These are phyloP conservation scores for Halictus quadricinctus DNA, from an alignment of 2,888 invertebrate species.

Conservation along the genomic window DNA sequence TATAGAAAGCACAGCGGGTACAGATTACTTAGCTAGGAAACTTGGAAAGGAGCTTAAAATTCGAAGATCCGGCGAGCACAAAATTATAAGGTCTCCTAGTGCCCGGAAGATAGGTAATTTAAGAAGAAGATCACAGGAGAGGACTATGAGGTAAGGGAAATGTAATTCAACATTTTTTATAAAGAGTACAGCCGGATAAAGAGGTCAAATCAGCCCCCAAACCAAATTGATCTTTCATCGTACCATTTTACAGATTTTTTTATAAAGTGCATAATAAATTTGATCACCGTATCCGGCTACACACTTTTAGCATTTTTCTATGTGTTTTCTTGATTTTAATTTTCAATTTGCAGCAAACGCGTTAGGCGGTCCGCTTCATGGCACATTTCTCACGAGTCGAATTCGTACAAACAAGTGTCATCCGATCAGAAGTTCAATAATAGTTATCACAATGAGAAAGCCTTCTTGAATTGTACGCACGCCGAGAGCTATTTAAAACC, in stretches of 20 bases:
- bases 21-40: conserved; percentile 88
- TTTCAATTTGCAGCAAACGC: conserved; percentile 67
- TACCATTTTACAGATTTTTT: no score
- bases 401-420: conserved; percentile 49
- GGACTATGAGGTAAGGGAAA: conserved; percentile 73
- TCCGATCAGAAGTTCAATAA: conserved; percentile 72
- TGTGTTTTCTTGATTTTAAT: conserved; percentile 20
- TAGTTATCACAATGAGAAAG: conserved; percentile 79
- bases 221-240: background rate
- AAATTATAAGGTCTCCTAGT: conserved; percentile 90
- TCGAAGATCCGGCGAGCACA: conserved; percentile 87
- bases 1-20: conserved; percentile 85
- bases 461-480: conserved; percentile 28
- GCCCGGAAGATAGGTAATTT: conserved; percentile 91
- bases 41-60: conserved; percentile 90
- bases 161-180: background rate
- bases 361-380: conserved; percentile 86
- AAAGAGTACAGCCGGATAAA: background rate
- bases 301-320: background rate
- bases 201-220: background rate
- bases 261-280: no score
- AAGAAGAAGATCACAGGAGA: conserved; percentile 88
- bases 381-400: conserved; percentile 83
- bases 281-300: background rate
- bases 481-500: conserved; percentile 33